Conservation (phyloP, 2,888 invertebrate genomes). For the Synergus umbraculus region DNA sequence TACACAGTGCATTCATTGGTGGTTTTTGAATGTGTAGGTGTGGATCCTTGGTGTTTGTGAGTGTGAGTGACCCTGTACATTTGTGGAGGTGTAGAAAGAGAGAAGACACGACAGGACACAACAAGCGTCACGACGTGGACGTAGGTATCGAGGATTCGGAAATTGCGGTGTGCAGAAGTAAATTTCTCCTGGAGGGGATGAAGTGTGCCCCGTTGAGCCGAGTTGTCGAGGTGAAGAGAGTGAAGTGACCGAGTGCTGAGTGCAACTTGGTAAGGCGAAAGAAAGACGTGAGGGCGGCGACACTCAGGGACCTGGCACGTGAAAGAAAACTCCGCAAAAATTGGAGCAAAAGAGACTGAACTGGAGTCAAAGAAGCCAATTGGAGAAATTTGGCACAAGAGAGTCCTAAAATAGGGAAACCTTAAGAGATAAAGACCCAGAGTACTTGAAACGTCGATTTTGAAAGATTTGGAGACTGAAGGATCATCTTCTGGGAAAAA, state of each 20-base stretch:
- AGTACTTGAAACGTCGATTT: conserved; percentile 44
- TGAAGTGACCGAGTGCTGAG: conserved; percentile 60
- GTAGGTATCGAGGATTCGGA: conserved; percentile 43
- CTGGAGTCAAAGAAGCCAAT: conserved; percentile 44
- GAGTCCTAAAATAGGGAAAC: conserved; percentile 34
- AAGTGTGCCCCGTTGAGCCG: conserved; percentile 48
- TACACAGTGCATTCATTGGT: conserved; percentile 51
- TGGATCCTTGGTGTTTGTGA: background rate
- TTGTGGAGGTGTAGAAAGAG: conserved; percentile 50
- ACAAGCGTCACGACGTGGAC: conserved; percentile 46
- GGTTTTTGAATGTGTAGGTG: conserved; percentile 3
- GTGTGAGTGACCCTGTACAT: conserved; percentile 39
- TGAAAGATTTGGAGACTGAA: conserved; percentile 36
- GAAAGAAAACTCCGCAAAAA: conserved; percentile 18
- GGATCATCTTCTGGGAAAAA: conserved; percentile 20
- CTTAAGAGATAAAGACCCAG: conserved; percentile 45
- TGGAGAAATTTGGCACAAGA: conserved; percentile 44
- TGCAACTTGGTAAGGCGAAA: conserved; percentile 58
- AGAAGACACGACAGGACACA: conserved; percentile 52
- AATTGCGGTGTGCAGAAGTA: conserved; percentile 44
- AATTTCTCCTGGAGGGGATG: conserved; percentile 31
- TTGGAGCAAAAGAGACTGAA: conserved; percentile 20
- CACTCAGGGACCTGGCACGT: conserved; percentile 40
- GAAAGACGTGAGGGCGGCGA: conserved; percentile 51
- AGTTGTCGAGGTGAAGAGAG: conserved; percentile 55